Percentiles rank a stretch among this genome's conserved stretches.
Conservation (phyloP, 1,140 invertebrate genomes). For the Phocides pigmalion region DNA sequence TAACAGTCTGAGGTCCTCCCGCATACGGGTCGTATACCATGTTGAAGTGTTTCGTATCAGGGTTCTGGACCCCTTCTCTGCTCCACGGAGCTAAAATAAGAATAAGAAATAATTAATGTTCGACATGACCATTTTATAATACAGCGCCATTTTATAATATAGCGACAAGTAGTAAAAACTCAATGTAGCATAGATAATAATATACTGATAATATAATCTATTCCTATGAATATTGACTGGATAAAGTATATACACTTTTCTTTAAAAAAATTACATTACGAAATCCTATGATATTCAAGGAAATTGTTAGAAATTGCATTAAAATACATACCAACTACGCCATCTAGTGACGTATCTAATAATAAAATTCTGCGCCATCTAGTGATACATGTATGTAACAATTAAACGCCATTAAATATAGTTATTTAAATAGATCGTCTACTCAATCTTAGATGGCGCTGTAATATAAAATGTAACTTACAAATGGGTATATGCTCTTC, state of each 20-base stretch:
- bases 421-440: conserved; percentile 6
- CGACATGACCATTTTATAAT: too few species aligned
- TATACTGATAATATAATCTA: too few species aligned
- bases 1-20: conserved; percentile 67
- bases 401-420: neutral
- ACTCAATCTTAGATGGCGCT: conserved; percentile 42
- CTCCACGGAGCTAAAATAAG: conserved; percentile 60
- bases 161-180: neutral
- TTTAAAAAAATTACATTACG: too few species aligned
- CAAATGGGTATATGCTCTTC: conserved; percentile 50
- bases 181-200: neutral
- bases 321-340: neutral
- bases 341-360: neutral
- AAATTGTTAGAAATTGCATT: neutral
- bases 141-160: conserved; percentile 25
- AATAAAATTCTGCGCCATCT: conserved; percentile 46
- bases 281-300: too few species aligned
- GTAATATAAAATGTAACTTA: conserved; percentile 33
- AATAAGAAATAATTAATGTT: neutral
- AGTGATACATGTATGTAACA: neutral
- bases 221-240: too few species aligned
- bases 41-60: conserved; percentile 44
- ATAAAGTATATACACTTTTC: too few species aligned
- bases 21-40: conserved; percentile 51
- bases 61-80: conserved; percentile 47